A percentile compares a stretch with the other conserved stretches of the same genome.
These are phyloP conservation scores for Catocala sponsa DNA, from an alignment of 2,888 invertebrate genomes.

Conservation along the genomic window DNA sequence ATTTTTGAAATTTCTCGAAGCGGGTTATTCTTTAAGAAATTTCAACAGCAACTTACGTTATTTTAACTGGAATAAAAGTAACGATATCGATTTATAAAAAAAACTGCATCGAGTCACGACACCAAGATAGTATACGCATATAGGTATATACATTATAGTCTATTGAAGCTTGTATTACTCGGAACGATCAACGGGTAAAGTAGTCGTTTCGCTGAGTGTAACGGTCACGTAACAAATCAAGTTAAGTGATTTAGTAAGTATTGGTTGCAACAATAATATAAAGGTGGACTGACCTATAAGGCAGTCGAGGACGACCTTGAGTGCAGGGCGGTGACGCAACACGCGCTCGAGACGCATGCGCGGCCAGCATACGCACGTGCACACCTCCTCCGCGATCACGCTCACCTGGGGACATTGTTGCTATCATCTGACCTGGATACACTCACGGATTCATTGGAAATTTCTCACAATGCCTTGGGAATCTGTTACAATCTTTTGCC, in stretches of 20 bases:
- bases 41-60: no score
- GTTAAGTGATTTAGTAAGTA: slow-evolving; percentile 12
- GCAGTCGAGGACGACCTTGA: slow-evolving; percentile 92
- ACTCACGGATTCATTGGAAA: neutral
- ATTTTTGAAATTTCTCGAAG: no score
- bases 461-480: neutral
- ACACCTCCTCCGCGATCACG: slow-evolving; percentile 93
- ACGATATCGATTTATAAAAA: slow-evolving; percentile 8
- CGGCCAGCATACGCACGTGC: slow-evolving; percentile 94
- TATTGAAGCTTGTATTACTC: slow-evolving; percentile 3
- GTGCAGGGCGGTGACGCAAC: slow-evolving; percentile 91
- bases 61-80: no score
- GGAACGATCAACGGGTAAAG: slow-evolving; percentile 6
- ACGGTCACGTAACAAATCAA: slow-evolving; percentile 16
- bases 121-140: slow-evolving; percentile 4
- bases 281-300: slow-evolving; percentile 90
- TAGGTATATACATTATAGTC: neutral
- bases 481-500: neutral
- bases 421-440: slow-evolving; percentile 20
- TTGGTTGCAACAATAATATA: slow-evolving; percentile 17
- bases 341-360: slow-evolving; percentile 92
- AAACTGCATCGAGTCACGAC: slow-evolving; percentile 17
- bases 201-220: neutral
- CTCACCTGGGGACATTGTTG: slow-evolving; percentile 87
- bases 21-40: neutral